phyloP scores from a whole-genome alignment of 2,888 invertebrate species.

The Chaetogeoica ovagalla region DNA sequence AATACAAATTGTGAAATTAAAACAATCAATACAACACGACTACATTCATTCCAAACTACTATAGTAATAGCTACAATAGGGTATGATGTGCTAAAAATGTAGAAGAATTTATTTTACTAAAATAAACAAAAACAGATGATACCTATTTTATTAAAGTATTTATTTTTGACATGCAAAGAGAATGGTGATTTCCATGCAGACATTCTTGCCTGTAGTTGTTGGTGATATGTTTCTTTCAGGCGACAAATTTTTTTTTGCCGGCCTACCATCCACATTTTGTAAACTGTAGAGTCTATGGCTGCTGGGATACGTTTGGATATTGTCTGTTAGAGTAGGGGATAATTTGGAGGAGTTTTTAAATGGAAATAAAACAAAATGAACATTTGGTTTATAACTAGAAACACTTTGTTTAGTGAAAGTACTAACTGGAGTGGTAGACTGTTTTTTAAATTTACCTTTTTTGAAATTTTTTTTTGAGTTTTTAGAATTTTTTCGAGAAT shows the following conservation, averaged over 20 bases:
- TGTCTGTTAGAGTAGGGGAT: slow-evolving; percentile 41
- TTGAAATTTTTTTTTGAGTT: slow-evolving; percentile 61
- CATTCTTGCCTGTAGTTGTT: slow-evolving; percentile 49
- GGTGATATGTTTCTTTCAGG: slow-evolving; percentile 50
- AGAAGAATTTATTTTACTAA: slow-evolving; percentile 8
- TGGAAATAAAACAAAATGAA: slow-evolving; percentile 48
- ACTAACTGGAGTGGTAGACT: slow-evolving; percentile 62
- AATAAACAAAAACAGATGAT: slow-evolving; percentile 19
- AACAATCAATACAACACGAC: neutral
- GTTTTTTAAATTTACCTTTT: slow-evolving; percentile 60
- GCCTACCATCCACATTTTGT: slow-evolving; percentile 47
- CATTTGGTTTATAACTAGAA: slow-evolving; percentile 44
- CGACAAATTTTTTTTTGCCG: slow-evolving; percentile 50
- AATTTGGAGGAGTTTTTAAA: slow-evolving; percentile 41
- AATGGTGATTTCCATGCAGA: slow-evolving; percentile 36
- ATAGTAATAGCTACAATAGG: neutral
- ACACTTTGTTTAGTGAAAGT: slow-evolving; percentile 19
- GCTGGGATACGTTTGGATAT: slow-evolving; percentile 44
- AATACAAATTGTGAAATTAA: neutral
- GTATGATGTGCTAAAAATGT: slow-evolving; percentile 29
- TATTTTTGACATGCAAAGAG: slow-evolving; percentile 41
- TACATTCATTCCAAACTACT: neutral
- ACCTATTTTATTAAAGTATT: slow-evolving; percentile 11
- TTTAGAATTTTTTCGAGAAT: slow-evolving; percentile 59
- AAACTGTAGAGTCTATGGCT: slow-evolving; percentile 50